Base-by-base conservation (phyloP, 2,113 vertebrate species). In the Rhinolophus sinicus region DNA sequence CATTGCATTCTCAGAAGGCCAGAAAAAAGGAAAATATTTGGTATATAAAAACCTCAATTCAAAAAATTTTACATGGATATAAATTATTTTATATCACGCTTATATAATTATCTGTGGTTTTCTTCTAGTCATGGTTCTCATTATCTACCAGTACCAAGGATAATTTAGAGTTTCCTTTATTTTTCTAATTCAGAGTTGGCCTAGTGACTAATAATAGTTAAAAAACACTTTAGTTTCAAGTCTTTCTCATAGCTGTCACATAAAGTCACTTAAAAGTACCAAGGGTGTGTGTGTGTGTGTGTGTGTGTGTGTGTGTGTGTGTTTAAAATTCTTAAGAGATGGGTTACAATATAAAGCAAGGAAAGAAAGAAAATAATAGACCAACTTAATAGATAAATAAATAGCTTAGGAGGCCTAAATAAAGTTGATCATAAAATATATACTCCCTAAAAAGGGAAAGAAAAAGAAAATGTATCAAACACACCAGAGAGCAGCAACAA, bases 291-390 rank as follows among this genome's bases (percentile, higher is more conserved):
- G 40, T 64, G 9, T 58, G 40, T 64, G 9, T 5, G 22, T 28
- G 19, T 54, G 33, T 12, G 26, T 38, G 44, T 54, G 33, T 35
- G 35, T 33, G 4, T 58, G 22, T 26, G 26, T 65, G 11, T 35
- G n/a, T 81, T 4, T 90, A 70, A 54, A 38, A 90, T 90, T 77
- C 82, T 3, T 24, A 85, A 95, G 5, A 94, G 16, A 15, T 60
- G 22, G 30, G 2, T 75, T 10, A 83, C 52, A 87, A 75, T 30
- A 11, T 70, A 16, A 14, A 67, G 3, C 7, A 52, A 58, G 35
- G 13, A 62, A 76, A 88, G n/a, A 73, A 91, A 67, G 76, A 93
- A 83, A 96, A 40, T 28, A n/a, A 95, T 5, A 81, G n/a, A 60
- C 21, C 24, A 93, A 78, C 2, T 62, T 90, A 73, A 67, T 21